Conservation (phyloP, 2,888 invertebrate species). For the Conus canariensis region DNA sequence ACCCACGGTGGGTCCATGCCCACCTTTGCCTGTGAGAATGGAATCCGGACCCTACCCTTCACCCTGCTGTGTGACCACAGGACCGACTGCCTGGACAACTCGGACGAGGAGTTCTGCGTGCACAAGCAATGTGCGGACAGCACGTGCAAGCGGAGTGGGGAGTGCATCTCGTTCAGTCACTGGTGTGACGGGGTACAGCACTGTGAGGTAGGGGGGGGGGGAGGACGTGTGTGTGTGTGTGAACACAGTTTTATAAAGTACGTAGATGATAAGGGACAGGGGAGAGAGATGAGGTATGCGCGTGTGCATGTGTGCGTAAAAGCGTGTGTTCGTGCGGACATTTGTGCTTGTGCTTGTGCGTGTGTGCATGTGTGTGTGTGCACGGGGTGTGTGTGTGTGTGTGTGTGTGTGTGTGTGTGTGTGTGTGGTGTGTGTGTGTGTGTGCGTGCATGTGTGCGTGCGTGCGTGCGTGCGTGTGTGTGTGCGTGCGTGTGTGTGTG, state of each 20-base stretch:
- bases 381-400: no score
- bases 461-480: background rate
- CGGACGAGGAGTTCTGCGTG: conserved; percentile 43
- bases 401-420: background rate
- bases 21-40: conserved; percentile 46
- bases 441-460: no score
- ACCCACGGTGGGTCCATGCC: conserved; percentile 34
- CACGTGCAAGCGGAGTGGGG: conserved; percentile 41
- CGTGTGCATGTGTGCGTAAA: background rate
- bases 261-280: no score
- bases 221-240: background rate
- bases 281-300: background rate
- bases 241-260: no score
- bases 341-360: background rate
- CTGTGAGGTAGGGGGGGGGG: conserved; percentile 49
- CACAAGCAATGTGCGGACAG: conserved; percentile 34
- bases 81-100: conserved; percentile 40
- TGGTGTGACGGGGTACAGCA: conserved; percentile 61
- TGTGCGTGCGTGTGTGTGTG: background rate
- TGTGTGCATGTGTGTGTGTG: no score
- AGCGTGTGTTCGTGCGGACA: background rate
- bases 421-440: no score
- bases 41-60: conserved; percentile 40
- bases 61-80: conserved; percentile 42
- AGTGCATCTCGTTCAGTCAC: conserved; percentile 40